These are phyloP conservation scores for Haemorhous mexicanus DNA, from an alignment of 2,113 vertebrate genomes.

Conservation along the genomic window DNA sequence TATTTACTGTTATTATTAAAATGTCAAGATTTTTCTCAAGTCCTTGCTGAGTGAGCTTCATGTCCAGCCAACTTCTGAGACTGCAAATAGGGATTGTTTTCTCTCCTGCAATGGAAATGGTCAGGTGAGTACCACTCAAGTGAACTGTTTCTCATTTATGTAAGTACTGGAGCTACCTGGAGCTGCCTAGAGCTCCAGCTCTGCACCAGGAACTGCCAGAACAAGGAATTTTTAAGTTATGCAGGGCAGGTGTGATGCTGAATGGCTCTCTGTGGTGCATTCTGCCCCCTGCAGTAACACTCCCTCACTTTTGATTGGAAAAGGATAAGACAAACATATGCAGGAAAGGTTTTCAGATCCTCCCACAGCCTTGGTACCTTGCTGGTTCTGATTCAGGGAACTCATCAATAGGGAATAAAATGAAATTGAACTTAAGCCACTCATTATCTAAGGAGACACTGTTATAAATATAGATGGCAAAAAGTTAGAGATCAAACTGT, in stretches of 20 bases:
- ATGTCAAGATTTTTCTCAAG: background rate
- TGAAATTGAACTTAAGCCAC: background rate
- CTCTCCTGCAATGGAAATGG: background rate
- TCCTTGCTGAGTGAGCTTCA: background rate
- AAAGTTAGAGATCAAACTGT: background rate
- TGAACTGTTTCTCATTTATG: background rate
- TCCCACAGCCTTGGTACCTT: background rate
- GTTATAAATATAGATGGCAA: background rate
- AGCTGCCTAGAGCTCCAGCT: background rate
- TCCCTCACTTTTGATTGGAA: background rate
- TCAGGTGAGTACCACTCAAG: background rate
- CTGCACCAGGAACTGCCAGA: background rate
- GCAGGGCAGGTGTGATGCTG: background rate
- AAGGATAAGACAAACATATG: rapidly evolving
- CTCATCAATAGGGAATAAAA: background rate
- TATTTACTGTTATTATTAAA: background rate
- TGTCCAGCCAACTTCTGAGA: background rate
- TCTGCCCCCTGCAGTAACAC: background rate
- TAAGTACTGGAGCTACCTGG: rapidly evolving
- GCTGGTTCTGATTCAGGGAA: background rate
- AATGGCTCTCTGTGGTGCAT: too few species aligned
- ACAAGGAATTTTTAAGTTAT: background rate
- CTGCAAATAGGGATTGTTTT: background rate
- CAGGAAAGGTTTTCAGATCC: background rate
- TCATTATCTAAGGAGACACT: background rate